Percentiles rank a stretch among this genome's conserved stretches.
Evolutionary conservation across 2,113 vertebrate genomes (phyloP).

Genomic region (Anhinga anhinga): DNA sequence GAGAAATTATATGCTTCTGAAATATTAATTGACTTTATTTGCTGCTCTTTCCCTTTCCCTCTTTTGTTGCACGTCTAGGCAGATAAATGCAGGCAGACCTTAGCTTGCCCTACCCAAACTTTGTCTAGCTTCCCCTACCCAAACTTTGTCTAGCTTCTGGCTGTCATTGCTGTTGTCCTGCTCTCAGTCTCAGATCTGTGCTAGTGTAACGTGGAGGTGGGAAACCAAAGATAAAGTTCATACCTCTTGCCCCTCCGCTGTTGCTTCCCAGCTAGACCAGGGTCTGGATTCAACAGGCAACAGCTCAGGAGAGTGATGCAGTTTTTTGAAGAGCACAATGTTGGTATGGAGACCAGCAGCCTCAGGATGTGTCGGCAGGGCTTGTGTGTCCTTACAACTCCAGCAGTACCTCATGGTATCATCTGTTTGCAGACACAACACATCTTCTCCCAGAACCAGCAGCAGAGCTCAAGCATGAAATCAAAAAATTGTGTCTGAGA

Average conservation of each 20-base stretch:
- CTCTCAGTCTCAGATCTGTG: background rate
- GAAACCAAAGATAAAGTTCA: background rate
- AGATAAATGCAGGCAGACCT: background rate
- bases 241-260: background rate
- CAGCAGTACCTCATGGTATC: background rate
- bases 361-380: background rate
- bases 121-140: background rate
- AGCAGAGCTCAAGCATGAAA: constrained; percentile 7
- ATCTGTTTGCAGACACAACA: background rate
- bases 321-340: background rate
- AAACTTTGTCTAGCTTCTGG: background rate
- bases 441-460: background rate
- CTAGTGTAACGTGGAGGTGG: background rate
- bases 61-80: background rate
- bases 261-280: background rate
- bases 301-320: background rate
- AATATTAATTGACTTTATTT: background rate
- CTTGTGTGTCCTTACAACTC: background rate
- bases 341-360: background rate
- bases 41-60: background rate
- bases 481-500: background rate
- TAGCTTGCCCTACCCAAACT: no score
- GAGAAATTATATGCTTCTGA: background rate
- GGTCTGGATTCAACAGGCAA: background rate
- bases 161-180: background rate